Evolutionary conservation across 2,888 invertebrate genomes (phyloP), one percentile per base, ranked within the genome.

Genomic region (Unio delphinus): DNA sequence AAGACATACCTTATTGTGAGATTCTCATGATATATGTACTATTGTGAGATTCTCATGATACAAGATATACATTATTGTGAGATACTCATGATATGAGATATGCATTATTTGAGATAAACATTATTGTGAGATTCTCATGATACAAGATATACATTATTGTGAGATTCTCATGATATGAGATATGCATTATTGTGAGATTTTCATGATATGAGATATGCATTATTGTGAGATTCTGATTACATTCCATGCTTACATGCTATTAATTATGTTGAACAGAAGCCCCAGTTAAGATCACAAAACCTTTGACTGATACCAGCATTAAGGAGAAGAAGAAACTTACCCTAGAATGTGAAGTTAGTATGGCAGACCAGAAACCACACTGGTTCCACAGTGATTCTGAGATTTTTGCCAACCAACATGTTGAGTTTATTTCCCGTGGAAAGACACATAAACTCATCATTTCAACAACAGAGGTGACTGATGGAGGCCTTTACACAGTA

Each of bases 321-420:
- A 74, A 65, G 57, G 81, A 80, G 67, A 70, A 79, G 30, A 71
- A 76, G 26, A 76, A 74, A 82, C 96, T 95, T 3, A 93, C 93
- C 55, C 96, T 98, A 89, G 95, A 96, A 85, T 95, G 97, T 80
- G 96, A 97, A 89, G 91, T 98, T 20, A 96, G 96, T 18, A 97
- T 97, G 91, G 96, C 96, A 57, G 97, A 97, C 89, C 97, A 97
- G n/a, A 91, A 96, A 4, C 96, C 96, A 0, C 95, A 94, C 87
- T 97, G 97, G 97, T 95, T 93, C 91, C 94, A 95, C 69, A 78
- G 84, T 72, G 83, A 83, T 94, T 93, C 94, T 82, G 95, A 96
- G 90, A 92, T 96, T 1, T 95, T 94, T 83, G 95, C 95, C 64
- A 95, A 95, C 95, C 96, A 80, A 55, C 73, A 95, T 88, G 96